These are phyloP conservation scores for Drosophila tripunctata DNA, from an alignment of 2,888 invertebrate genomes.

Conservation along the genomic window DNA sequence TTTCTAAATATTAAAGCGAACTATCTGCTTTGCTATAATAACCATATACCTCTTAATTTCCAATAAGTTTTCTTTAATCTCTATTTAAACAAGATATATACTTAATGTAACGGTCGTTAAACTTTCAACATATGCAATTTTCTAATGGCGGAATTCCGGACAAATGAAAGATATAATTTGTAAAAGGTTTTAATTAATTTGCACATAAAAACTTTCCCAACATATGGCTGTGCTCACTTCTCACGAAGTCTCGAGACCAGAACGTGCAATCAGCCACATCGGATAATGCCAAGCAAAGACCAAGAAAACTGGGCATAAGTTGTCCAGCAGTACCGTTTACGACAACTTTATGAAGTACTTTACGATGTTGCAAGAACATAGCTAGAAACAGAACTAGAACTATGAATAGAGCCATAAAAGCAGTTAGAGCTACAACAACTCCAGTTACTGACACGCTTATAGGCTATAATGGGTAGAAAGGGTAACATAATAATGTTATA, in stretches of 20 bases:
- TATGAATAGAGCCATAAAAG: slow-evolving; percentile 29
- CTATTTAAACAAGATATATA: slow-evolving; percentile 45
- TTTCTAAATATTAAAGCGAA: neutral
- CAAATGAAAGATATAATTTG: slow-evolving; percentile 41
- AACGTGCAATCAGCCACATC: slow-evolving; percentile 40
- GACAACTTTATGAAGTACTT: slow-evolving; percentile 39
- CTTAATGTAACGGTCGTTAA: slow-evolving; percentile 69
- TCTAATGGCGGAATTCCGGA: slow-evolving; percentile 57
- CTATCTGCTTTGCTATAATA: neutral
- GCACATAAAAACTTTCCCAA: slow-evolving; percentile 72
- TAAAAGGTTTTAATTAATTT: slow-evolving; percentile 61
- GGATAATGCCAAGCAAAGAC: slow-evolving; percentile 3
- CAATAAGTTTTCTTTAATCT: slow-evolving; percentile 29
- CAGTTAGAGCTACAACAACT: slow-evolving; percentile 22
- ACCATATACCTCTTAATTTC: neutral
- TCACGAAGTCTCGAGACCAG: slow-evolving; percentile 45
- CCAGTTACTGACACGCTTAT: slow-evolving; percentile 6
- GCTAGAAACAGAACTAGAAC: slow-evolving; percentile 25
- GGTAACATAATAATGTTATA: neutral
- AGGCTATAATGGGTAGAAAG: neutral
- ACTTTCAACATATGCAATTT: slow-evolving; percentile 54
- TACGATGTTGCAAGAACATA: slow-evolving; percentile 44
- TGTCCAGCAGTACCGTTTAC: slow-evolving; percentile 63
- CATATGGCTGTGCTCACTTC: slow-evolving; percentile 29
- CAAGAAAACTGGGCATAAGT: slow-evolving; percentile 1